Evolutionary conservation across 2,113 vertebrate species (phyloP).

Genomic region (Cygnus atratus): DNA sequence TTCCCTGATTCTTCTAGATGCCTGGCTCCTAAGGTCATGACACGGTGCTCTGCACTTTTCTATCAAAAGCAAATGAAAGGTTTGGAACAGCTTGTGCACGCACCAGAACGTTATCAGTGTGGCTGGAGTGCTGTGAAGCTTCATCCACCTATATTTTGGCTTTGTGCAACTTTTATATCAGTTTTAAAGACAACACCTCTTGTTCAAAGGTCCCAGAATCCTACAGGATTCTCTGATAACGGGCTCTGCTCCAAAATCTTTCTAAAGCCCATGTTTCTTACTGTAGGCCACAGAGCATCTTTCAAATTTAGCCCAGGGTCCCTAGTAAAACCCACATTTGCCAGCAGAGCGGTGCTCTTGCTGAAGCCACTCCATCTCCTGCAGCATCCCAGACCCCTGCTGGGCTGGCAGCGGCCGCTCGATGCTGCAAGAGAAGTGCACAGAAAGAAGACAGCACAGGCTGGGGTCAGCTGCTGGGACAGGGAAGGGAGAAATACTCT

Average conservation of each 20-base stretch:
- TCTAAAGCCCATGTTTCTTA: not conserved
- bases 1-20: not conserved
- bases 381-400: not conserved
- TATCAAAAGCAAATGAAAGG: not conserved
- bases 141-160: not conserved
- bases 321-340: not conserved
- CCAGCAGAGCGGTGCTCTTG: not conserved
- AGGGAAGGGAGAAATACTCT: not conserved
- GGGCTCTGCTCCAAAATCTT: not conserved
- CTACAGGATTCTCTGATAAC: not conserved
- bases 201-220: not conserved
- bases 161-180: not conserved
- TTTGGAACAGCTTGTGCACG: not conserved
- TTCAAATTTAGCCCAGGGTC: not conserved
- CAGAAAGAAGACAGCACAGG: not conserved
- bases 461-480: not conserved
- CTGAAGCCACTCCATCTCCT: not conserved
- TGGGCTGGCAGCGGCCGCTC: not conserved
- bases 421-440: not conserved
- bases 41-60: not conserved
- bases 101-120: not conserved
- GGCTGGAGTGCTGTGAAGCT: not conserved
- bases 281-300: not conserved
- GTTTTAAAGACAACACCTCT: not conserved
- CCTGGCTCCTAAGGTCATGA: not conserved